Evolutionary conservation across 2,888 invertebrate genomes (phyloP).

Genomic region (Vannuccia rotundouncinata): DNA sequence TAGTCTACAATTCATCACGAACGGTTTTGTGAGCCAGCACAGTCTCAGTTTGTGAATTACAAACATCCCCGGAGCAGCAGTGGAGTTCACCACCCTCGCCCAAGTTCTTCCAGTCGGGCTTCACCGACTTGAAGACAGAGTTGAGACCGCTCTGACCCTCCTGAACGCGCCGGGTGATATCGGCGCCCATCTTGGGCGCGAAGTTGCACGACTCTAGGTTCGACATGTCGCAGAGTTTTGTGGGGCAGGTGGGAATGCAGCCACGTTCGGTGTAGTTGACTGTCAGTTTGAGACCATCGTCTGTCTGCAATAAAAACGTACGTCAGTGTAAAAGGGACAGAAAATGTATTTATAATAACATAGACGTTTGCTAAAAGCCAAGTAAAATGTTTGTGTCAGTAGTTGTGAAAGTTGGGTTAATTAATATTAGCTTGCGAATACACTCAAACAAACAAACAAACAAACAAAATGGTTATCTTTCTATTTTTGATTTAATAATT

Average conservation of each 20-base stretch:
- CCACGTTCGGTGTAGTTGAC: background rate
- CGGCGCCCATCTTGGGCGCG: background rate
- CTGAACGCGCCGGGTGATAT: background rate
- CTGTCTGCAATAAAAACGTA: background rate
- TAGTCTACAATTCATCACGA: background rate
- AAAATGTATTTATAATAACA: too few relatives aligned
- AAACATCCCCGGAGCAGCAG: background rate
- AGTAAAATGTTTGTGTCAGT: too few relatives aligned
- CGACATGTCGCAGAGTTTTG: background rate
- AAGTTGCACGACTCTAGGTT: background rate
- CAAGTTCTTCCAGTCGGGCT: background rate
- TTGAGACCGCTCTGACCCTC: background rate
- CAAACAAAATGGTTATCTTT: too few relatives aligned
- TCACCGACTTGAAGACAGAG: background rate
- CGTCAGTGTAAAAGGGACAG: too few relatives aligned
- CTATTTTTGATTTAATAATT: too few relatives aligned
- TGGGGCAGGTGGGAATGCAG: background rate
- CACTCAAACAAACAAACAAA: too few relatives aligned
- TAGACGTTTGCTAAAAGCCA: too few relatives aligned
- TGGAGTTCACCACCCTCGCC: background rate
- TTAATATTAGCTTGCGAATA: too few relatives aligned
- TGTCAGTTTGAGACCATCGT: background rate
- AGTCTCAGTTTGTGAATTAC: background rate
- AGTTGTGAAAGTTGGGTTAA: too few relatives aligned
- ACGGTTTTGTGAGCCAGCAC: background rate